A percentile compares a stretch with the other conserved stretches of the same genome.
phyloP scores from a whole-genome alignment of 1,140 invertebrate genomes.

The Nasonia vitripennis region DNA sequence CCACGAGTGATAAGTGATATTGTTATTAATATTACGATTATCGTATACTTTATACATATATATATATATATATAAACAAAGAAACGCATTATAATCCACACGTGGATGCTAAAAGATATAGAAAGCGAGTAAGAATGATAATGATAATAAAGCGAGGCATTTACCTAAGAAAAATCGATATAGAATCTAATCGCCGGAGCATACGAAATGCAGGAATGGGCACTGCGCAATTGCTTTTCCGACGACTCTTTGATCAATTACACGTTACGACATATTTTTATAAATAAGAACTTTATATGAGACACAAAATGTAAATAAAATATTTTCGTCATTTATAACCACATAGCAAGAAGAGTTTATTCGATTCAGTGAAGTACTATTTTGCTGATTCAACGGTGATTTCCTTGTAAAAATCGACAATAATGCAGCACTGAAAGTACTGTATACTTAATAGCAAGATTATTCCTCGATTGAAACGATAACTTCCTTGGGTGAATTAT shows the following conservation, averaged over 20 bases:
- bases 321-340: conserved; percentile 26
- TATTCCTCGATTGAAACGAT: conserved; percentile 1
- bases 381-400: background rate
- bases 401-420: background rate
- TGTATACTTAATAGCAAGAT: background rate
- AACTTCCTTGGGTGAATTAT: background rate
- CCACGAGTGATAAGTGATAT: conserved; percentile 75
- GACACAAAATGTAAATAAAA: conserved; percentile 40
- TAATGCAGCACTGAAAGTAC: background rate
- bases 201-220: conserved; percentile 9
- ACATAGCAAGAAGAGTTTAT: conserved; percentile 11
- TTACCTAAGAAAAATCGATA: conserved; percentile 29
- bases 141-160: conserved; percentile 38
- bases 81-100: conserved; percentile 50
- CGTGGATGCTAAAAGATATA: conserved; percentile 27
- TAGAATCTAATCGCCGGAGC: conserved; percentile 44
- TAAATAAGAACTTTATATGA: conserved; percentile 27
- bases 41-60: conserved; percentile 56
- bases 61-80: conserved; percentile 48
- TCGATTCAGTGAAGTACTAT: conserved; percentile 12
- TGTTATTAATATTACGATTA: conserved; percentile 70
- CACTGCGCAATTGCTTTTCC: conserved; percentile 36
- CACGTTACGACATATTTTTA: conserved; percentile 45
- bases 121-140: conserved; percentile 31
- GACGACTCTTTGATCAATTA: conserved; percentile 20